These are phyloP conservation scores for Antedon mediterranea DNA, from an alignment of 53 echinoderm and acorn worm genomes.

Conservation along the genomic window DNA sequence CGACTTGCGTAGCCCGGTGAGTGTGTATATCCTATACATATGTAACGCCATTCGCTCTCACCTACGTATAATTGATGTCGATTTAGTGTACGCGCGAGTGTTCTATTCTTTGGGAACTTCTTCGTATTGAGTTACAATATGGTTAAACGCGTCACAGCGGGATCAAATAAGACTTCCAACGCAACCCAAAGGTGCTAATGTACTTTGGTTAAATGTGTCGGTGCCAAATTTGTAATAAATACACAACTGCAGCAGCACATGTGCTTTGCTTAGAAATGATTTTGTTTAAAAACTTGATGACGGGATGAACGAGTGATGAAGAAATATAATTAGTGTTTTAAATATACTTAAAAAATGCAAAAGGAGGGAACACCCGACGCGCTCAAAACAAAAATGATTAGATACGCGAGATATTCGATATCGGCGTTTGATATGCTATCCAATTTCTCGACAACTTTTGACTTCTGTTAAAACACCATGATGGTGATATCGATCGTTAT, in stretches of 20 bases:
- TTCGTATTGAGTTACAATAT: not conserved
- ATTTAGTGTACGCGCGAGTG: not conserved
- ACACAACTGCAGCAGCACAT: not conserved
- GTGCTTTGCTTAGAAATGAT: not conserved
- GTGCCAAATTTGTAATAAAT: not conserved
- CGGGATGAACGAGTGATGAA: not conserved
- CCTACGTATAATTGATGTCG: not conserved
- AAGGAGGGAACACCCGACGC: not conserved
- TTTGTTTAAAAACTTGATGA: not conserved
- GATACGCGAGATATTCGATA: not conserved
- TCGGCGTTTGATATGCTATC: not conserved
- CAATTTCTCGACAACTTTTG: not conserved
- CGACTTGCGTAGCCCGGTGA: not conserved
- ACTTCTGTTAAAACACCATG: not conserved
- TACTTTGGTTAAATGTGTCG: not conserved
- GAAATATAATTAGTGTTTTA: not conserved
- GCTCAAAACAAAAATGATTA: not conserved
- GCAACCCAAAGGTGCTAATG: not conserved
- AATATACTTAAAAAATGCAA: not conserved
- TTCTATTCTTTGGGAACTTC: not conserved
- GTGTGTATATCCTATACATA: not conserved
- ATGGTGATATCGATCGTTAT: not conserved
- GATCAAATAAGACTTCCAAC: not conserved
- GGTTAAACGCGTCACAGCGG: not conserved
- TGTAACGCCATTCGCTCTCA: not conserved